Evolutionary conservation across 2,797 vertebrate species (phyloP), one percentile per base, ranked within the genome.

Genomic region (Onychomys torridus): DNA sequence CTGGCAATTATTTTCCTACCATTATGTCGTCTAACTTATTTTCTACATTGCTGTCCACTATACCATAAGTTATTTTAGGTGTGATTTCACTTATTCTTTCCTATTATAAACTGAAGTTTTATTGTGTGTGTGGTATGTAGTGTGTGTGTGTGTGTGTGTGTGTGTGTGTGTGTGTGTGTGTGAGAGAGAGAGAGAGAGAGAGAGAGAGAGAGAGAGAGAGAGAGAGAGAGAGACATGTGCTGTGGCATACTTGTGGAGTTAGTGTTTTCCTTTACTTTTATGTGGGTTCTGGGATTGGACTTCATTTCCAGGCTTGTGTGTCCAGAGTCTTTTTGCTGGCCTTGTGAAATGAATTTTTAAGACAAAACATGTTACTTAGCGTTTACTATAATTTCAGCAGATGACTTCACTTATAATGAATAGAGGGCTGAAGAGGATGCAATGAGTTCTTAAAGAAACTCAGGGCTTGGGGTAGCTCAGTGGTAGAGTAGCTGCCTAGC

Each of bases 21-120:
- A 19, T 93, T 94, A 83, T 67, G 46, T 25, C 77, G 65, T 73
- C 37, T 82, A 46, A 84, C 55, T 85, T 87, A 61, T 46, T 73
- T 83, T 92, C 27, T 27, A 19, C 11, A 49, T 46, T 57, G 19
- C 49, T 87, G n/a, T n/a, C 90, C 40, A 76, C 65, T 57, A 23
- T 84, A 43, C 11, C 75, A 23, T 69, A 57, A 65, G 37, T 83
- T 96, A 76, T 71, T 59, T 79, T 87, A 89, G 89, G 55, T n/a
- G 87, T 75, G 40, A 85, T 86, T 84, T 96, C n/a, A 93, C 81
- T 84, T 96, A 40, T 93, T 59, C 29, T 89, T 94, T 94, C 43
- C 91, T 95, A 46, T 89, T 94, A 29, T 49, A 71, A 93, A 90
- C 55, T 77, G 78, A 93, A 89, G 27, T 52, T 52, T 65, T 29